Percentiles rank a stretch among this genome's conserved stretches.
phyloP scores from a whole-genome alignment of 2,888 invertebrate species.

The Cryptosula pallasiana region DNA sequence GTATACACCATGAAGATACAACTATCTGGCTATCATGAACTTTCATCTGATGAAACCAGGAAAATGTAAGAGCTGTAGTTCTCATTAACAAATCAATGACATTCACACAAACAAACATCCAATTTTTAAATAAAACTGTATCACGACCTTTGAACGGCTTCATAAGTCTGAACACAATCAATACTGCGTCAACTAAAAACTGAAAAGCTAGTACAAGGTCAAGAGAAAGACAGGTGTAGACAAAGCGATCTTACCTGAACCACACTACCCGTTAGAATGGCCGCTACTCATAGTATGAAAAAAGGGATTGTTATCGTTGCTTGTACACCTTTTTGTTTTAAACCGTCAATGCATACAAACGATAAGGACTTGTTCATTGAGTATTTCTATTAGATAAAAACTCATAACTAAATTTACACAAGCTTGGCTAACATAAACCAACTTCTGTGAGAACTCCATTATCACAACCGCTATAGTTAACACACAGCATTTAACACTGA shows the following conservation, averaged over 20 bases:
- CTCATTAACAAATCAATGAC: too few relatives aligned
- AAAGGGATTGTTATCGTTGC: not conserved
- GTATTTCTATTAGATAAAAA: not conserved
- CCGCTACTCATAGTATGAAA: not conserved
- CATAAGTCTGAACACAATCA: too few relatives aligned
- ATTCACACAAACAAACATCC: too few relatives aligned
- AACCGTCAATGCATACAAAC: not conserved
- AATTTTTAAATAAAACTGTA: too few relatives aligned
- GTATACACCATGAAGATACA: too few relatives aligned
- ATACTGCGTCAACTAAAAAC: too few relatives aligned
- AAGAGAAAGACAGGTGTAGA: too few relatives aligned
- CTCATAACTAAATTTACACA: not conserved
- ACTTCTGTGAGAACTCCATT: not conserved
- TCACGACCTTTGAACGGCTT: too few relatives aligned
- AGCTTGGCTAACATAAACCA: not conserved
- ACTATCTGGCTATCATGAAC: too few relatives aligned
- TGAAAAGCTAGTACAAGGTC: too few relatives aligned
- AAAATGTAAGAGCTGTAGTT: too few relatives aligned
- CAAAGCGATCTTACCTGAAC: not conserved
- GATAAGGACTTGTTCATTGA: not conserved
- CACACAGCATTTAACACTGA: not conserved
- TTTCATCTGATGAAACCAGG: too few relatives aligned
- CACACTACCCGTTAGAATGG: not conserved
- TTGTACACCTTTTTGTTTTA: not conserved
- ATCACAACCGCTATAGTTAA: not conserved